These are phyloP conservation scores for Trochalopteron elliotii DNA, from an alignment of 2,113 vertebrate species.

Conservation along the genomic window DNA sequence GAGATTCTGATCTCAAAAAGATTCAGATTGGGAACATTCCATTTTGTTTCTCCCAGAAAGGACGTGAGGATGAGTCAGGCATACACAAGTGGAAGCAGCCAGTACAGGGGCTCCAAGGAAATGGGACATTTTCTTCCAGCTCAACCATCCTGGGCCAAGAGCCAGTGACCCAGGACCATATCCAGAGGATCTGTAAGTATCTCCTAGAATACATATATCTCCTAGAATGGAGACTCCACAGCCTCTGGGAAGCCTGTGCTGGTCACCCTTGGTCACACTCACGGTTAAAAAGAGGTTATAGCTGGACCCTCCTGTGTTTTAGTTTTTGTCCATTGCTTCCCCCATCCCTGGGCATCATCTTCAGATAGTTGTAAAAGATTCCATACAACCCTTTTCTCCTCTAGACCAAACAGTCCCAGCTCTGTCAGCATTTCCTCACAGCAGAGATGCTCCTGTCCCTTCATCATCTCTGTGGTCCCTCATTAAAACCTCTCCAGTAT, in stretches of 20 bases:
- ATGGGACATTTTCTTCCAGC: background rate
- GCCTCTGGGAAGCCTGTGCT: background rate
- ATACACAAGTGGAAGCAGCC: background rate
- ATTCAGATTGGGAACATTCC: background rate
- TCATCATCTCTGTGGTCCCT: background rate
- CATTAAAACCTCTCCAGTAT: background rate
- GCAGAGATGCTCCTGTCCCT: background rate
- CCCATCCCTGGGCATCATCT: background rate
- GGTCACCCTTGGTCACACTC: no score
- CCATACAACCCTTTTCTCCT: background rate
- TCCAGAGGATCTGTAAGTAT: background rate
- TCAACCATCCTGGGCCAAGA: background rate
- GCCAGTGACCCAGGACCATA: background rate
- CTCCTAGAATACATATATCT: background rate
- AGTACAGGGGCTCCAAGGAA: background rate
- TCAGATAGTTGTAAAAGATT: background rate
- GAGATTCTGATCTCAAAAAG: background rate
- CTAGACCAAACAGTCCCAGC: background rate
- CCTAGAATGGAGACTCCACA: background rate
- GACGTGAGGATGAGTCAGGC: background rate
- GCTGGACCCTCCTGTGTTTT: background rate
- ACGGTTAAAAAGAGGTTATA: accelerated
- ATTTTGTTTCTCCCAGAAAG: background rate
- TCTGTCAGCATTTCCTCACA: background rate
- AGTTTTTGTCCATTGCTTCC: background rate